Base-by-base conservation (phyloP, 1,140 invertebrate genomes). In the Sitobion miscanthi region DNA sequence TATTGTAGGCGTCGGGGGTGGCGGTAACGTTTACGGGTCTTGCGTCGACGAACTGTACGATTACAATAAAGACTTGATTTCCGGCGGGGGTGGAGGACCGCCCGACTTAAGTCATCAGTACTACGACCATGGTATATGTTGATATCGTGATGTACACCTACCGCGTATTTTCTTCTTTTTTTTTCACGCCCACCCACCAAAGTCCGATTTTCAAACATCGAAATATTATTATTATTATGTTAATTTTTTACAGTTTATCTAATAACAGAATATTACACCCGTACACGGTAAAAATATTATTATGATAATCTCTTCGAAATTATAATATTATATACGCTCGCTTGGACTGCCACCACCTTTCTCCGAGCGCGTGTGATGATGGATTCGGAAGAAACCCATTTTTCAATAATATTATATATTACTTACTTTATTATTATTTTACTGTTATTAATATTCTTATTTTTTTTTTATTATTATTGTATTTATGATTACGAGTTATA, bases 91-190 rank as follows among this genome's bases (percentile, higher is more conserved):
- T 23, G 91, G 77, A 38, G 91, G 77, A 54, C 49, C 62, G 2
- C 77, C 90, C 20, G 82, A 54, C 21, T 86, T 85, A 4, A 93
- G 49, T 45, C 69, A 93, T 38, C 91, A 93, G 77, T 93, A 45
- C 52, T 93, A 93, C 91, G 91, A 93, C 91, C 91, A 93, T 6
- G 49, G 91, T 86, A 93, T 93, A 93, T 93, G 91, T 86, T 93
- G 38, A 86, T 62, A 52, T 77, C 2, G 2, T 17, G 14, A 4
- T 8, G 45, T 0, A 11, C 11, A 9, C 14, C 17, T 49, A 52
- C 47, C 30, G 86, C 2, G 23, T 45, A 45, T 85, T 83, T 45
- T 47, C 38, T 35, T 20, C 42, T 35, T n/a, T 38, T 42, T 38
- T 42, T 45, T 45, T 30, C 23, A 14, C 25, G 23, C 85, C 42